phyloP scores from a whole-genome alignment of 2,113 vertebrate genomes.

The Perca fluviatilis region DNA sequence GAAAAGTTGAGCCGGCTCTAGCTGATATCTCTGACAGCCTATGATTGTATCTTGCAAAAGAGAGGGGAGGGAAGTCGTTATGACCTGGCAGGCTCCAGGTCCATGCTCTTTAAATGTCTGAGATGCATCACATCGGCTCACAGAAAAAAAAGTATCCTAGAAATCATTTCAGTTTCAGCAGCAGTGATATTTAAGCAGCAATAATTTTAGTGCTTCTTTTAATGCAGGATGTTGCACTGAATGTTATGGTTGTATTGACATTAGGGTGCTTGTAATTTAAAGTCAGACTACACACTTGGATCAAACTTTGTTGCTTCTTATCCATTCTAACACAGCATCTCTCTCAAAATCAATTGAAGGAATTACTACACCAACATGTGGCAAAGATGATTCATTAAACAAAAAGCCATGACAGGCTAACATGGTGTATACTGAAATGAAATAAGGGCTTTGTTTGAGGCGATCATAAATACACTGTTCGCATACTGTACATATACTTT shows the following conservation, averaged over 20 bases:
- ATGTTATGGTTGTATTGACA: background rate
- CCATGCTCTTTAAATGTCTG: slow-evolving; percentile 53
- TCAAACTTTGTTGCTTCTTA: background rate
- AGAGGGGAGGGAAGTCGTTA: slow-evolving; percentile 57
- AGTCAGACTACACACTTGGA: background rate
- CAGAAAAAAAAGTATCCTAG: background rate
- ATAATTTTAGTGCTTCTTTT: background rate
- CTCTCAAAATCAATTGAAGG: background rate
- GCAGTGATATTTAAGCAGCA: background rate
- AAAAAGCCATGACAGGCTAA: background rate
- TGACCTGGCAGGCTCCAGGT: slow-evolving; percentile 68
- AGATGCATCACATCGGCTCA: slow-evolving; percentile 40
- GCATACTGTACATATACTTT: background rate
- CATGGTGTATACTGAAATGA: background rate
- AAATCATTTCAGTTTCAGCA: background rate
- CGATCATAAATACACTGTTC: background rate
- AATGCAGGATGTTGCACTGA: background rate
- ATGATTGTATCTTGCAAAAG: slow-evolving; percentile 70
- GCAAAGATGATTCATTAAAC: background rate
- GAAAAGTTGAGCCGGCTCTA: slow-evolving; percentile 67
- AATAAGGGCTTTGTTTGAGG: background rate
- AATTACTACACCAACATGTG: background rate
- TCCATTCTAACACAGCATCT: background rate
- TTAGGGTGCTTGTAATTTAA: background rate
- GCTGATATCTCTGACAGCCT: slow-evolving; percentile 77